phyloP scores from a whole-genome alignment of 2,888 invertebrate species.

The Mythimna albipuncta region DNA sequence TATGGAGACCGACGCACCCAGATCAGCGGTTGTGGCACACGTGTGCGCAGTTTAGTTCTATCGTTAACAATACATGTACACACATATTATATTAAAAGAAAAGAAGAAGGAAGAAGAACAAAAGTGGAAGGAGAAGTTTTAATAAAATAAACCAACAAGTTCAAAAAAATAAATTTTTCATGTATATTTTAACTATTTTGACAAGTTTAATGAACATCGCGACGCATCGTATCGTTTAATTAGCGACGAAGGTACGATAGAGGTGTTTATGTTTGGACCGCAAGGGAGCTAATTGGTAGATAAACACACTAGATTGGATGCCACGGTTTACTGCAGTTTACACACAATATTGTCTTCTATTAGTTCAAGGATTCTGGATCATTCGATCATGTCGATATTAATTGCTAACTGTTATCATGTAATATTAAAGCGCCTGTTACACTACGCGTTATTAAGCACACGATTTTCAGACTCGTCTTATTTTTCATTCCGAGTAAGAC shows the following conservation, averaged over 20 bases:
- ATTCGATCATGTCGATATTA: conserved; percentile 1
- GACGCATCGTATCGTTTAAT: conserved; percentile 35
- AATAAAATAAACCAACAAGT: too few relatives aligned
- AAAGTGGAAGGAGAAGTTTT: too few relatives aligned
- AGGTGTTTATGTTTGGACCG: conserved; percentile 40
- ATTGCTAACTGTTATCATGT: conserved; percentile 1
- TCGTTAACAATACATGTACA: too few relatives aligned
- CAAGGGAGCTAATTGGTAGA: conserved; percentile 39
- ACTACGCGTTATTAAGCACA: too few relatives aligned
- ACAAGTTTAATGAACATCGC: conserved; percentile 51
- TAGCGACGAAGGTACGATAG: conserved; percentile 30
- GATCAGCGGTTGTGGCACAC: too few relatives aligned
- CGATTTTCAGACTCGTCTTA: too few relatives aligned
- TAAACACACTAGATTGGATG: conserved; percentile 47
- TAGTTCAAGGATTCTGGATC: conserved; percentile 4
- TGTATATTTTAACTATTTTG: conserved; percentile 18
- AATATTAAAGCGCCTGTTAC: not conserved
- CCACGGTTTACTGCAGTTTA: conserved; percentile 32
- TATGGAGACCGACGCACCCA: too few relatives aligned
- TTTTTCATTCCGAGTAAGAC: too few relatives aligned
- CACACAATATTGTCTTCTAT: conserved; percentile 24
- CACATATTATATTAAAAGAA: too few relatives aligned
- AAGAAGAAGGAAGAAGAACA: too few relatives aligned
- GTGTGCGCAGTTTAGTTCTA: too few relatives aligned
- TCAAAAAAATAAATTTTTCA: too few relatives aligned